Conservation (phyloP, 2,797 vertebrate genomes). For the Protonibea diacanthus region DNA sequence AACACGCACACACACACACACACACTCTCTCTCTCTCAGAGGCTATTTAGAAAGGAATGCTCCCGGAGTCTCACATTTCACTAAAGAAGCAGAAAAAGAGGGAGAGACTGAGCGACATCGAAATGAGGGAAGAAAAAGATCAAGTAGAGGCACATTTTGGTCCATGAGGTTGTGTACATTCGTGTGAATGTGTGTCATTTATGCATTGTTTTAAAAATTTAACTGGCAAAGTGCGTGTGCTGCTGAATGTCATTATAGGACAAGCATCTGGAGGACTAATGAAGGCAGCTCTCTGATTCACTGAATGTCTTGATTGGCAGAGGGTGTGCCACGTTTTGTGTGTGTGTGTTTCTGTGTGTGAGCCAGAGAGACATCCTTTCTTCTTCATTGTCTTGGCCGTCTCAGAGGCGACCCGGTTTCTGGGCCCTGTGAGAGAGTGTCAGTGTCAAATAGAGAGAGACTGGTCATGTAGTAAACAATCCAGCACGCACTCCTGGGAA, state of each 20-base stretch:
- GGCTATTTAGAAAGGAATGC: constrained; percentile 74
- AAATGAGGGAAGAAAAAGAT: constrained; percentile 38
- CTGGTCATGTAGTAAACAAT: constrained; percentile 50
- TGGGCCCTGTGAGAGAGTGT: constrained; percentile 44
- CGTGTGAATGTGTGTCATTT: background rate
- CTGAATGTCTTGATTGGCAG: constrained; percentile 46
- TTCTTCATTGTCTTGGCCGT: constrained; percentile 38
- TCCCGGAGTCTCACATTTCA: constrained; percentile 75
- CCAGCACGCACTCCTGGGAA: constrained; percentile 44
- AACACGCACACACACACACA: constrained; percentile 10
- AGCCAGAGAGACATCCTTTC: constrained; percentile 30
- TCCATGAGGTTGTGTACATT: background rate
- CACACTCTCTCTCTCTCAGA: constrained; percentile 21
- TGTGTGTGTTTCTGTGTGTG: constrained; percentile 22
- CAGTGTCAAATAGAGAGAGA: constrained; percentile 45
- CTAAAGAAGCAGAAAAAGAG: constrained; percentile 63
- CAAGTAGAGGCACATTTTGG: constrained; percentile 16
- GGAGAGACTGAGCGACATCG: constrained; percentile 43
- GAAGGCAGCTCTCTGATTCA: constrained; percentile 54
- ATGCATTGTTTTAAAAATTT: constrained; percentile 38
- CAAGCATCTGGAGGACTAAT: constrained; percentile 57
- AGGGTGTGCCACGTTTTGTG: constrained; percentile 16
- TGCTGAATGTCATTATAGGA: constrained; percentile 30
- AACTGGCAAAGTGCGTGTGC: constrained; percentile 8
- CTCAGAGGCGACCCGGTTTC: constrained; percentile 57